These are phyloP conservation scores for Sisyra nigra DNA, from an alignment of 2,888 invertebrate species.

Conservation along the genomic window DNA sequence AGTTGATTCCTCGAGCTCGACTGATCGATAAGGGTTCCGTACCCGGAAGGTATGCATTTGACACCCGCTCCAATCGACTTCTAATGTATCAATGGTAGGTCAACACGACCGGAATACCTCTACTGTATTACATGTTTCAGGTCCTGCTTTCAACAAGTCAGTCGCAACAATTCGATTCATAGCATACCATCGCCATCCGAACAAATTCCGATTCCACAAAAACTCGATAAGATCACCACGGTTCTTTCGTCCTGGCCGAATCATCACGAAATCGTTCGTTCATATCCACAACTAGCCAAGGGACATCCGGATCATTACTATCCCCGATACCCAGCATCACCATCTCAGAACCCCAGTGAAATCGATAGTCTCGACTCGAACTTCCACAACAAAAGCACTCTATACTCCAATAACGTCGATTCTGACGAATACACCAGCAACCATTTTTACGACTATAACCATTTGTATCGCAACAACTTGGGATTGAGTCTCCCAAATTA, in stretches of 20 bases:
- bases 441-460: conserved; percentile 30
- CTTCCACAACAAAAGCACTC: conserved; percentile 38
- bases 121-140: not conserved
- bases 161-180: not conserved
- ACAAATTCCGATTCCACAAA: conserved; percentile 1
- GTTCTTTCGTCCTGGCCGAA: conserved; percentile 3
- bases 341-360: conserved; percentile 31
- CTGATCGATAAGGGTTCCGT: conserved; percentile 59
- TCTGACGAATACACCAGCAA: conserved; percentile 23
- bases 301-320: conserved; percentile 2
- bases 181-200: not conserved
- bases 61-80: not conserved
- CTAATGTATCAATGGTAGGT: not conserved
- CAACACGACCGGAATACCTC: not conserved
- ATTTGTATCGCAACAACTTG: conserved; percentile 15
- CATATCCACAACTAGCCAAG: conserved; percentile 7
- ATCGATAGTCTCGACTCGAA: conserved; percentile 41
- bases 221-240: not conserved
- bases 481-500: conserved; percentile 26
- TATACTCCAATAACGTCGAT: conserved; percentile 19
- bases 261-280: not conserved
- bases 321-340: conserved; percentile 25
- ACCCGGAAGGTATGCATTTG: conserved; percentile 46
- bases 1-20: conserved; percentile 65
- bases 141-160: not conserved